Base-by-base conservation (phyloP, 1,140 invertebrate genomes). In the Lasaia peninsularis region DNA sequence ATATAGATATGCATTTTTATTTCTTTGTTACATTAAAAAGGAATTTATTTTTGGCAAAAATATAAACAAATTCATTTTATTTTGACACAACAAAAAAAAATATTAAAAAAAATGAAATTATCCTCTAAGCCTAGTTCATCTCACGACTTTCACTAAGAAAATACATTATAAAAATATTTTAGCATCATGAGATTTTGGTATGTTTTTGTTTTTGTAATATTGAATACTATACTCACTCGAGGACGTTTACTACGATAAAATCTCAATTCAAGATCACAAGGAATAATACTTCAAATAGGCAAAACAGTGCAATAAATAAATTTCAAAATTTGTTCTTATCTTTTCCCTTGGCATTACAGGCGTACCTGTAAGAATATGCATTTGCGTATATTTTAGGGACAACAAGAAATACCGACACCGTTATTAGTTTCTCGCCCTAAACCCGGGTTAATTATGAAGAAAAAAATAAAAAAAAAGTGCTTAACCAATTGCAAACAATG, bases 301-400 rank as follows among this genome's bases (percentile, higher is more conserved):
- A 67, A 62, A 62, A 24, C 34, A 71, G 53, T 64, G 32, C 59
- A 63, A 63, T 28, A 70, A 68, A 65, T 71, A 72, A 69, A 66
- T 70, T 50, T 62, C 51, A 70, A 70, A 20, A 44, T 55, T 73
- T 78, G 69, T 75, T 79, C 74, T 75, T 75, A 76, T 65, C 7
- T 44, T 72, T 74, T 73, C 75, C 62, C 68, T 74, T 61, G 58
- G 73, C 69, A 75, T 76, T 84, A 86, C 65, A 86, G 78, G 65
- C 71, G 80, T 78, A 86, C 83, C 83, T 86, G 83, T 62, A 84
- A 86, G 75, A 69, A 78, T 73, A 67, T 65, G 24, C 48, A 60
- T 44, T 55, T 58, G 51, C 60, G 24, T 62, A 65, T 35, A 62
- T 58, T 53, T 44, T 11, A 54, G 54, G 14, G 21, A 35, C 52